Percentiles rank a stretch among this genome's conserved stretches.
Conservation (phyloP, 2,113 vertebrate species). For the Stegostoma tigrinum region DNA sequence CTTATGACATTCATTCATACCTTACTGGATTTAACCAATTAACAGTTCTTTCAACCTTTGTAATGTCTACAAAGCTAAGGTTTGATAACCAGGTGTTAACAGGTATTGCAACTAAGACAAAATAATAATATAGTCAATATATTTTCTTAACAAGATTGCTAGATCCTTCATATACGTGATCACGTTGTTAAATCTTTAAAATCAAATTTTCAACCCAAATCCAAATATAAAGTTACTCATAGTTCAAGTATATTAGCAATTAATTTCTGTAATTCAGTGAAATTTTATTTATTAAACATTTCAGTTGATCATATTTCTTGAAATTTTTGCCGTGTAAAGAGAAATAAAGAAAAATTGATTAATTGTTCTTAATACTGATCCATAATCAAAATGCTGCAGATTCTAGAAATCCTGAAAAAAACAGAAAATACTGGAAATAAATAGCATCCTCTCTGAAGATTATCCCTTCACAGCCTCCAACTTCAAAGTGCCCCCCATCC, state of each 20-base stretch:
- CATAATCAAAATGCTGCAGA: neutral
- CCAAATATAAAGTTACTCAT: neutral
- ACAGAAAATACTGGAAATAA: neutral
- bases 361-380: neutral
- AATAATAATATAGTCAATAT: neutral
- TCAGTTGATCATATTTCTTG: neutral
- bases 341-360: neutral
- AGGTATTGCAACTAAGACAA: neutral
- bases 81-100: slow-evolving; percentile 6
- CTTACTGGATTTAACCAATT: neutral
- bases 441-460: neutral
- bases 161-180: neutral
- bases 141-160: neutral
- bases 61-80: neutral
- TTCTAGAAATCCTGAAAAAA: neutral
- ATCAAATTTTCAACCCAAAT: neutral
- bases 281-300: neutral
- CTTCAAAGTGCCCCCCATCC: too few species aligned
- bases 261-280: neutral
- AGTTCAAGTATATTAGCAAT: neutral
- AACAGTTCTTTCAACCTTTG: neutral
- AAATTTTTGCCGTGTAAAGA: neutral
- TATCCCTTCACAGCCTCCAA: neutral
- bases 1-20: neutral
- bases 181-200: neutral